phyloP scores from a whole-genome alignment of 2,113 vertebrate genomes.

The Mustela nigripes region DNA sequence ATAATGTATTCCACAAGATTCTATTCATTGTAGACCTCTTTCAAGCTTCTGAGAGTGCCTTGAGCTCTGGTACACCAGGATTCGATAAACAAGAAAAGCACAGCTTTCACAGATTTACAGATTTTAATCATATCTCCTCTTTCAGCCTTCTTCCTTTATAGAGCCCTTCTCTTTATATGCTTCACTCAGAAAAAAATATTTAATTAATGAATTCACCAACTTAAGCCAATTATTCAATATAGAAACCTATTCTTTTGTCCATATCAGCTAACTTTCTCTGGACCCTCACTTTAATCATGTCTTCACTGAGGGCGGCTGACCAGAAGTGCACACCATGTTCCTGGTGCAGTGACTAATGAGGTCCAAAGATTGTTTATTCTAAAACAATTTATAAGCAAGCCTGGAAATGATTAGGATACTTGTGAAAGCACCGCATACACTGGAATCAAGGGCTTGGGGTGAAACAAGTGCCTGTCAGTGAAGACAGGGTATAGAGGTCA shows the following conservation, averaged over 20 bases:
- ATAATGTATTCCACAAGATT: constrained; percentile 75
- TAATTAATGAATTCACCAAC: constrained; percentile 66
- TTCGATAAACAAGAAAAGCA: constrained; percentile 65
- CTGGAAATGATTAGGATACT: constrained; percentile 82
- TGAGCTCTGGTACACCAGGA: constrained; percentile 37
- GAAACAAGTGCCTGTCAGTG: constrained; percentile 76
- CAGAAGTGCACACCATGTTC: constrained; percentile 73
- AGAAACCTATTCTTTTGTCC: constrained; percentile 8
- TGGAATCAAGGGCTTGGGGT: constrained; percentile 67
- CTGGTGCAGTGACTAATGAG: constrained; percentile 58
- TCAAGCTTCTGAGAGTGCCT: constrained; percentile 61
- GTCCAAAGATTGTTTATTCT: constrained; percentile 79
- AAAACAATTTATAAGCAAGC: constrained; percentile 74
- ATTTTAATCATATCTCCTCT: constrained; percentile 43
- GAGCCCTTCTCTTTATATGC: constrained; percentile 1
- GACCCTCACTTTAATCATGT: constrained; percentile 69
- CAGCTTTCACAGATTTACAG: constrained; percentile 62
- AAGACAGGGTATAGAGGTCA: constrained; percentile 63
- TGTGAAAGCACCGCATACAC: constrained; percentile 68
- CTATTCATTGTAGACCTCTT: constrained; percentile 51
- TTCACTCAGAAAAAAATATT: constrained; percentile 56
- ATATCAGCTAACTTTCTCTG: constrained; percentile 69
- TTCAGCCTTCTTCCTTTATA: constrained; percentile 43
- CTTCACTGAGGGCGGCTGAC: constrained; percentile 67
- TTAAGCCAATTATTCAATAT: constrained; percentile 50